Evolutionary conservation across 2,797 vertebrate species (phyloP).

Genomic region (Eulemur mongoz): DNA sequence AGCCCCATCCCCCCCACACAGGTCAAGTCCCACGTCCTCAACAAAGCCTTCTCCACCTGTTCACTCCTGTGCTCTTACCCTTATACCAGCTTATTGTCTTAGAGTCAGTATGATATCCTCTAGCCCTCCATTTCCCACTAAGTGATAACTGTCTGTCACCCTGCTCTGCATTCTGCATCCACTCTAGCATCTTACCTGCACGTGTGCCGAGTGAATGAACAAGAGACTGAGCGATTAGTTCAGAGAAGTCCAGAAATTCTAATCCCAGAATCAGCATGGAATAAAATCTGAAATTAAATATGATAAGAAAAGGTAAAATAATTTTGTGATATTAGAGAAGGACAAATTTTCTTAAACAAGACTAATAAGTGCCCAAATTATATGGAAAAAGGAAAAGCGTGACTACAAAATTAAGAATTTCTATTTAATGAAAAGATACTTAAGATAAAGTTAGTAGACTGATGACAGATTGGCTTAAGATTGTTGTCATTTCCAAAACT

Average conservation of each 20-base stretch:
- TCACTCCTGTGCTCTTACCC: neutral
- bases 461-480: neutral
- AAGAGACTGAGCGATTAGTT: neutral
- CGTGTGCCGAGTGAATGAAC: neutral
- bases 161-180: neutral
- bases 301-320: neutral
- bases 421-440: neutral
- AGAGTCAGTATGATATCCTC: fast-evolving
- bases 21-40: neutral
- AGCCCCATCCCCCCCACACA: neutral
- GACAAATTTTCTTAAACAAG: neutral
- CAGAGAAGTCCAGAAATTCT: neutral
- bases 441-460: neutral
- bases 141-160: neutral
- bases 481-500: neutral
- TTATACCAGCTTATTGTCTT: neutral
- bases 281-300: neutral
- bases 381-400: neutral
- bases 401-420: neutral
- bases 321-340: neutral
- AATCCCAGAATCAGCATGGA: neutral
- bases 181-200: neutral
- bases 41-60: neutral
- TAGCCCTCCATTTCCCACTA: neutral
- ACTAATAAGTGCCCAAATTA: neutral